phyloP scores from a whole-genome alignment of 2,113 vertebrate species.

The Crotalus helleri region DNA sequence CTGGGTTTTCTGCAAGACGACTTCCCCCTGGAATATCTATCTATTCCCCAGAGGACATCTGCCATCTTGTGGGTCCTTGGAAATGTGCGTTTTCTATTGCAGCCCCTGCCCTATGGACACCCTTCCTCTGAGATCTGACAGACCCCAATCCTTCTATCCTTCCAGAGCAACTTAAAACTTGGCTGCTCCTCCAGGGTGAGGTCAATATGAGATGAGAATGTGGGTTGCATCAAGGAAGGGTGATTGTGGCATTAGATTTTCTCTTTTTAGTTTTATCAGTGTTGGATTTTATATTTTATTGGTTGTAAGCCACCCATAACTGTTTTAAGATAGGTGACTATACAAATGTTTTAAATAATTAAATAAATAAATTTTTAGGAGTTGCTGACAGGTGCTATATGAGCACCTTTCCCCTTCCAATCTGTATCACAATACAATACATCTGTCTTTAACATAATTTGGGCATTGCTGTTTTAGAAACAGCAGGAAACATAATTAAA shows the following conservation, averaged over 20 bases:
- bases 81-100: background rate
- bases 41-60: background rate
- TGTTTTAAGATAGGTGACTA: background rate
- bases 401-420: background rate
- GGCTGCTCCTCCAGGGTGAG: background rate
- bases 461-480: background rate
- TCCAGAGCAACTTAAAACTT: background rate
- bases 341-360: background rate
- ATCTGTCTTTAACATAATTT: background rate
- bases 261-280: background rate
- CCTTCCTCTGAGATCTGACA: background rate
- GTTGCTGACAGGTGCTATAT: background rate
- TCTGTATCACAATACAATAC: background rate
- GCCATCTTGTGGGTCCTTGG: background rate
- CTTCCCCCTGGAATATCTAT: background rate
- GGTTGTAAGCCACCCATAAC: background rate
- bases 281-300: background rate
- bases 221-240: background rate
- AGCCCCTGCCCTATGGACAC: background rate
- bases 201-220: background rate
- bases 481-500: background rate
- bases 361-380: background rate
- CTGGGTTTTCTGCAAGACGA: background rate
- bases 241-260: background rate
- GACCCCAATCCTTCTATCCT: background rate